phyloP scores from a whole-genome alignment of 2,113 vertebrate genomes.

The Anolis carolinensis region DNA sequence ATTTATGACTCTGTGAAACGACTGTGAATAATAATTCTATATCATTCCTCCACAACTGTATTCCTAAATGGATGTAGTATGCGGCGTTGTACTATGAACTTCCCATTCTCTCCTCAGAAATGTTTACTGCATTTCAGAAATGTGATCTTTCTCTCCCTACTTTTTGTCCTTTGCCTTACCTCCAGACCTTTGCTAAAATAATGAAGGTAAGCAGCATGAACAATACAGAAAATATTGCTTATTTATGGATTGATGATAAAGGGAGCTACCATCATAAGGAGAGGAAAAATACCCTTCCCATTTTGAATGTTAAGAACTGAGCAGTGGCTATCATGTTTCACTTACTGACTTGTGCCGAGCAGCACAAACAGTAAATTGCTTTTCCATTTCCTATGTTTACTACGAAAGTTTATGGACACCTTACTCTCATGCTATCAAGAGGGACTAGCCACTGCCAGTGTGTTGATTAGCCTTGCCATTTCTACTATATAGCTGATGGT shows the following conservation, averaged over 20 bases:
- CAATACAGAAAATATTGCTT: background rate
- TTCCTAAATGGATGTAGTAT: background rate
- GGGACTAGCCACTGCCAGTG: background rate
- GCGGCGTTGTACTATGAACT: background rate
- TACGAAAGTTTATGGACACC: background rate
- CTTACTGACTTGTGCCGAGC: background rate
- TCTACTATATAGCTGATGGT: too few relatives aligned
- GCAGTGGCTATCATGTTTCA: fast-evolving
- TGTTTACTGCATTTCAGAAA: background rate
- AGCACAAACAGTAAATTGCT: background rate
- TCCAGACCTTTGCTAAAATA: conserved; percentile 10
- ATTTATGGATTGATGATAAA: conserved; percentile 3
- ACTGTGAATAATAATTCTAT: background rate
- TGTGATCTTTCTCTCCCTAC: background rate
- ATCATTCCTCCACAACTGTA: background rate
- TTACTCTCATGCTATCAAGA: background rate
- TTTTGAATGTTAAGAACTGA: conserved; percentile 14
- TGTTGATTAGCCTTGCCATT: background rate
- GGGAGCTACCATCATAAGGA: background rate
- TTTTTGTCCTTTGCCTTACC: background rate
- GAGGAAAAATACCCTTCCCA: background rate
- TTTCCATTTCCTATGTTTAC: background rate
- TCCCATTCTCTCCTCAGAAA: background rate
- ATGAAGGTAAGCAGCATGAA: background rate
- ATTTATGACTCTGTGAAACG: conserved; percentile 4